These are phyloP conservation scores for Molossus alvarezi DNA, from an alignment of 2,797 vertebrate genomes.

Conservation along the genomic window DNA sequence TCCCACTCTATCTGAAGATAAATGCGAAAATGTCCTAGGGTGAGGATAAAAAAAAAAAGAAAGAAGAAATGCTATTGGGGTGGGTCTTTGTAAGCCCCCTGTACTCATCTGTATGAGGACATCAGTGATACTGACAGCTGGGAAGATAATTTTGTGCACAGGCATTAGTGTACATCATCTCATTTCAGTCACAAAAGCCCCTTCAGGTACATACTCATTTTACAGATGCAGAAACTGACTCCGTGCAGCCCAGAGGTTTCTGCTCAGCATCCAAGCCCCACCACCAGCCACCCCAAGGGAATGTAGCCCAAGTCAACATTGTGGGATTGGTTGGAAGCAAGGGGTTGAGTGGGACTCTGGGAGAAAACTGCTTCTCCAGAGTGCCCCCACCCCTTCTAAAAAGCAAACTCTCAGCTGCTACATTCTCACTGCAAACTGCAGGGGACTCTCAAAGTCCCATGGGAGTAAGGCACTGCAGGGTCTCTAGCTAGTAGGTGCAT, in stretches of 20 bases:
- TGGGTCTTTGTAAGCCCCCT: too few species aligned
- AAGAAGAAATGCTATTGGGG: not conserved
- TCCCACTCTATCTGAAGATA: too few species aligned
- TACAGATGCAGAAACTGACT: conserved; percentile 3
- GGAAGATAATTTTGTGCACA: not conserved
- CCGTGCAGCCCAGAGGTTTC: not conserved
- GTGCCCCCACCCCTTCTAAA: not conserved
- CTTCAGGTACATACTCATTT: not conserved
- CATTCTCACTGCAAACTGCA: not conserved
- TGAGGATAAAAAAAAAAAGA: not conserved
- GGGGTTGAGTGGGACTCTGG: not conserved
- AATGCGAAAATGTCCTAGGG: too few species aligned
- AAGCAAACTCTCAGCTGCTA: not conserved
- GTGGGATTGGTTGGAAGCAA: not conserved
- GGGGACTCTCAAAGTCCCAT: not conserved
- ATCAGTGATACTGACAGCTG: not conserved
- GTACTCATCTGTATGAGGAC: not conserved
- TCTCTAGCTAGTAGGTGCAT: not conserved
- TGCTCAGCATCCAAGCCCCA: not conserved
- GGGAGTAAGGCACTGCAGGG: not conserved
- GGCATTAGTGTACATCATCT: not conserved
- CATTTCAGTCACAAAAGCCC: not conserved
- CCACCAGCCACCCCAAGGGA: not conserved
- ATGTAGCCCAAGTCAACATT: not conserved
- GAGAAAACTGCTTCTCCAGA: not conserved